Evolutionary conservation across 30 jellyfish, hydroid and myxozoan species (phyloP).

Genomic region (Catostylus mosaicus): DNA sequence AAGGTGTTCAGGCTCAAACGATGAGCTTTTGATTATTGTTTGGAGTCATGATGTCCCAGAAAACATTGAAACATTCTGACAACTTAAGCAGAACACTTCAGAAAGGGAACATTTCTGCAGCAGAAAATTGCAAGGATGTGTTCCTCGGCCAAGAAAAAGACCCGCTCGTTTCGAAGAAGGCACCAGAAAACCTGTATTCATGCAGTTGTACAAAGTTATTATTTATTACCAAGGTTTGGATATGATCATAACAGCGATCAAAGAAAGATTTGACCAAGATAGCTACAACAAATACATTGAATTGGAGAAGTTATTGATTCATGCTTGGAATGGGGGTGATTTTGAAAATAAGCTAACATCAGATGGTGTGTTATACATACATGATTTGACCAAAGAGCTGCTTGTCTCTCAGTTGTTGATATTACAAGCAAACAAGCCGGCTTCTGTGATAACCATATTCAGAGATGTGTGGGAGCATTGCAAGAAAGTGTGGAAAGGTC

Average conservation of each 20-base stretch:
- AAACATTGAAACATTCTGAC: slow-evolving; percentile 18
- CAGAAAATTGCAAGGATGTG: slow-evolving; percentile 6
- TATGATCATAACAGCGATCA: background rate
- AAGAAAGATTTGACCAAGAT: slow-evolving; percentile 29
- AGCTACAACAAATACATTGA: background rate
- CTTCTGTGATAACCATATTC: too few species aligned
- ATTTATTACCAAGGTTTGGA: slow-evolving; percentile 25
- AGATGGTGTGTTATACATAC: background rate
- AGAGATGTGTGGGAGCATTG: too few species aligned
- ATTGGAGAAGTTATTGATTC: slow-evolving; percentile 7
- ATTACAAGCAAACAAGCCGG: slow-evolving; percentile 21
- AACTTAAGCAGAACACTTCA: slow-evolving; percentile 51
- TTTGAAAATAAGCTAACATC: background rate
- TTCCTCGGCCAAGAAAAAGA: slow-evolving; percentile 20
- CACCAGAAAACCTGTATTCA: slow-evolving; percentile 5
- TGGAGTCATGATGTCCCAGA: slow-evolving; percentile 39
- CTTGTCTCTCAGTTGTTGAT: background rate
- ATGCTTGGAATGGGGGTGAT: slow-evolving; percentile 5
- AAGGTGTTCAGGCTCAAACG: slow-evolving; percentile 20
- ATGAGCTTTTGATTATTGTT: slow-evolving; percentile 10
- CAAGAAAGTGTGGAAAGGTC: too few species aligned
- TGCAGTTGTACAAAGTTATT: too few species aligned
- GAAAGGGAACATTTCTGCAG: slow-evolving; percentile 55
- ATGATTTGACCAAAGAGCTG: slow-evolving; percentile 5
- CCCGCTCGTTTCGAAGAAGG: slow-evolving; percentile 27